Base-by-base conservation (phyloP, 2,888 invertebrate species). In the Steinernema scapterisci region DNA sequence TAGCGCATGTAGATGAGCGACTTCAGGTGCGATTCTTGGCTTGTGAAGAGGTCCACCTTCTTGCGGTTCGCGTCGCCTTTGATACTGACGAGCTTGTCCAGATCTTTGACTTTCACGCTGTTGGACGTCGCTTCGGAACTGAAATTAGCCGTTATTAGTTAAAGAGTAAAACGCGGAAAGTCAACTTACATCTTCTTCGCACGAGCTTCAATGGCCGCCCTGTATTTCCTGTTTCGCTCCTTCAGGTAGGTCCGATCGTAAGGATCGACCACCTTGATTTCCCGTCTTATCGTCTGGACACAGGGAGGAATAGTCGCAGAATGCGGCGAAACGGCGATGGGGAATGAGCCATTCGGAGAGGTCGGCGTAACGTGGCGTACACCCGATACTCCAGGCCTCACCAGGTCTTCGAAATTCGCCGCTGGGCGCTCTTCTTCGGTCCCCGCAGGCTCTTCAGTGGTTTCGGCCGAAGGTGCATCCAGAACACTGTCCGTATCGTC, bases 81-180 rank as follows among this genome's bases (percentile, higher is more conserved):
- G 31, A 63, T 38, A 16, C 16, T 21, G 16, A 31, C 13, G 1
- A 63, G 27, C 11, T 63, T 63, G 63, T 63, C 63, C 31, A 63
- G 16, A 31, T 63, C 63, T 16, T 27, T 63, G 3, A 63, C 63
- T 16, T 27, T 21, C 2, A 63, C 27, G 11, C 27, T 25, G 44
- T 80, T 79, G 45, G 76, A 80, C 54, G 56, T 79, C 44, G 73
- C 77, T 6, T 79, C 79, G 1, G 75, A 25, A 16, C 63, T 63
- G 19, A 63, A 63, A 31, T 25, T 6, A 38, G 38, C 9, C 38
- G 9, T 6, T 6, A 38, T 9, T 38, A 38, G 38, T 6, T 3
- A 38, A 38, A 63, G 19, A 13, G 38, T 25, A 9, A 25, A 25
- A 16, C 16, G 21, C 27, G 25, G 11, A 23, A 23, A 23, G 5